Evolutionary conservation across 2,888 invertebrate genomes (phyloP).

Genomic region (Griposia aprilina): DNA sequence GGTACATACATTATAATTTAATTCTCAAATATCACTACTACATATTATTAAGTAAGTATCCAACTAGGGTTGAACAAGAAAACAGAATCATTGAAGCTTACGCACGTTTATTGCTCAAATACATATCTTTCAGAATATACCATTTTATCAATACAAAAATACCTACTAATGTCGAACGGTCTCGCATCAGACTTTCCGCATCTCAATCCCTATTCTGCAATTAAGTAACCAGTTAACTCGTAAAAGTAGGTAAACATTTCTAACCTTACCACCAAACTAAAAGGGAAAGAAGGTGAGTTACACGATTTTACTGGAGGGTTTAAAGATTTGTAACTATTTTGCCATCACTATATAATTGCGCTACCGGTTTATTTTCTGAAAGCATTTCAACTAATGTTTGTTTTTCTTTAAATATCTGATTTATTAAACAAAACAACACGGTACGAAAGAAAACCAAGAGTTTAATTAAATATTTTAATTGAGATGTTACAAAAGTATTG

Average conservation of each 20-base stretch:
- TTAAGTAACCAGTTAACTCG: constrained; percentile 52
- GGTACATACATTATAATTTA: constrained; percentile 22
- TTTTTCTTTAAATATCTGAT: background rate
- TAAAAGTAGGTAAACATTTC: constrained; percentile 12
- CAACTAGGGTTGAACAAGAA: background rate
- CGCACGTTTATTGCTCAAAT: background rate
- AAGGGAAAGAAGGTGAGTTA: background rate
- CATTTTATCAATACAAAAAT: background rate
- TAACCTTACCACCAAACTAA: constrained; percentile 2
- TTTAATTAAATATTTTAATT: background rate
- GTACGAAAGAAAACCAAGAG: background rate
- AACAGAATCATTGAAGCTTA: constrained; percentile 18
- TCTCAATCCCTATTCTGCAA: constrained; percentile 54
- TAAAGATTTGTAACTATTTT: background rate
- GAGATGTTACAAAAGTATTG: too few species aligned
- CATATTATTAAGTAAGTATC: background rate
- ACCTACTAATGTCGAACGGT: constrained; percentile 19
- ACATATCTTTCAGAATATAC: background rate
- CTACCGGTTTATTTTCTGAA: background rate
- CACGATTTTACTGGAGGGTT: background rate
- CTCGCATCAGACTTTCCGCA: constrained; percentile 34
- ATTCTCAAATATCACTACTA: background rate
- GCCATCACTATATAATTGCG: background rate
- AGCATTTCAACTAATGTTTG: background rate
- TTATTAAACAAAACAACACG: background rate